A percentile compares a stretch with the other conserved stretches of the same genome.
Conservation (phyloP, 2,888 invertebrate species). For the Coremacera marginata region DNA sequence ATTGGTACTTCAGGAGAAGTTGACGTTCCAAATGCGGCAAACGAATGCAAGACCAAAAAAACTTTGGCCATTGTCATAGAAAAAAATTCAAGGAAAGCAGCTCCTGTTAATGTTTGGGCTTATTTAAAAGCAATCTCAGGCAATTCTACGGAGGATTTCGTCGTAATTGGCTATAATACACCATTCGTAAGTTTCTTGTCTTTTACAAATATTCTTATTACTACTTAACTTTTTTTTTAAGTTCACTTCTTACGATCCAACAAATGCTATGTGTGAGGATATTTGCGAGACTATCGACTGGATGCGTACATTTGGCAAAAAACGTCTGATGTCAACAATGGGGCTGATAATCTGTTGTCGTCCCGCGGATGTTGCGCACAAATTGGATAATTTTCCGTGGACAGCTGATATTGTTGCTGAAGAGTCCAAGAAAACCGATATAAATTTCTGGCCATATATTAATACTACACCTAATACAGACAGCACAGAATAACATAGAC, state of each 20-base stretch:
- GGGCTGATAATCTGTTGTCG: constrained; percentile 26
- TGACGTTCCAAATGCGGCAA: neutral
- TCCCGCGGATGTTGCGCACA: neutral
- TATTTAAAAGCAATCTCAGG: neutral
- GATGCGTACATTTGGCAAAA: neutral
- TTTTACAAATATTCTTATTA: neutral
- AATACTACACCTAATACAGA: neutral
- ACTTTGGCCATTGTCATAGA: neutral
- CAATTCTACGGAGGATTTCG: constrained; percentile 7
- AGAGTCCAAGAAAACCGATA: neutral
- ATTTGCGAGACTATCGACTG: constrained; percentile 16
- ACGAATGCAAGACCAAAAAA: neutral
- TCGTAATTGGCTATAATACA: constrained; percentile 29
- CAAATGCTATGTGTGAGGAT: neutral
- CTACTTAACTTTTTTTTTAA: neutral
- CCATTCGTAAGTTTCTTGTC: constrained; percentile 7
- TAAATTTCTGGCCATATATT: neutral
- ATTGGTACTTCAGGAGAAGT: neutral
- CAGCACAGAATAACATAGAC: neutral
- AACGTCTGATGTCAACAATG: neutral
- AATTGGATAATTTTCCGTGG: constrained; percentile 20
- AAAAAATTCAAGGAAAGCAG: neutral
- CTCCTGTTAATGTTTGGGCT: constrained; percentile 7
- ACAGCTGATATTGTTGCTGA: neutral
- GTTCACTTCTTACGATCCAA: neutral